These are phyloP conservation scores for Cirrhinus mrigala DNA, from an alignment of 2,797 vertebrate genomes.

Conservation along the genomic window DNA sequence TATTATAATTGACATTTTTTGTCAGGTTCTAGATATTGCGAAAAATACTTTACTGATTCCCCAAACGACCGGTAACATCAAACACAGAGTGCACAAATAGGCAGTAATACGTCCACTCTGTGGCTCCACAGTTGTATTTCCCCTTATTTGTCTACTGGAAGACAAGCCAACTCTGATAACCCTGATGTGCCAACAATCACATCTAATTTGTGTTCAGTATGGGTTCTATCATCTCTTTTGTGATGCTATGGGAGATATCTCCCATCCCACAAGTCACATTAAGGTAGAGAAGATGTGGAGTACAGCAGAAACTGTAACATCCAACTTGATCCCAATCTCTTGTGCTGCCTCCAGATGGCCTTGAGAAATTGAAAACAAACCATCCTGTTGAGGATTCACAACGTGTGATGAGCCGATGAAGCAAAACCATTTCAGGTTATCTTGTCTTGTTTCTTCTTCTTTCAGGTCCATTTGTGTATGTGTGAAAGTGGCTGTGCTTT, in stretches of 20 bases:
- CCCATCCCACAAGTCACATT: slow-evolving; percentile 28
- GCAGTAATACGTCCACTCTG: background rate
- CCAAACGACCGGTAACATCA: background rate
- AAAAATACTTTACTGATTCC: background rate
- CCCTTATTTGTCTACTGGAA: slow-evolving; percentile 4
- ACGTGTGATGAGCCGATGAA: slow-evolving; percentile 23
- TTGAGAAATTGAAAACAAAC: slow-evolving; percentile 48
- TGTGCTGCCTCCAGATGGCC: slow-evolving; percentile 38
- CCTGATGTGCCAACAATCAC: slow-evolving; percentile 8
- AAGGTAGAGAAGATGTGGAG: slow-evolving; percentile 26
- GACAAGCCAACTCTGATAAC: slow-evolving; percentile 16
- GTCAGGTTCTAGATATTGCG: background rate
- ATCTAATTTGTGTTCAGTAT: slow-evolving; percentile 10
- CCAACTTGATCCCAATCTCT: slow-evolving; percentile 44
- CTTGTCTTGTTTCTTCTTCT: background rate
- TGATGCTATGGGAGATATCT: slow-evolving; percentile 5
- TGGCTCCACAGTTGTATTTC: background rate
- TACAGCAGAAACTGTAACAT: slow-evolving; percentile 32
- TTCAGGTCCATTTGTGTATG: background rate
- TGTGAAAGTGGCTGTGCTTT: background rate
- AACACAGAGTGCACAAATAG: background rate
- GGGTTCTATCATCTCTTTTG: slow-evolving; percentile 14
- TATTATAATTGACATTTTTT: background rate
- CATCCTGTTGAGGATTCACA: slow-evolving; percentile 36
- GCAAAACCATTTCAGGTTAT: slow-evolving; percentile 23